These are phyloP conservation scores for Synergus laeviventris DNA, from an alignment of 2,888 invertebrate species.

Conservation along the genomic window DNA sequence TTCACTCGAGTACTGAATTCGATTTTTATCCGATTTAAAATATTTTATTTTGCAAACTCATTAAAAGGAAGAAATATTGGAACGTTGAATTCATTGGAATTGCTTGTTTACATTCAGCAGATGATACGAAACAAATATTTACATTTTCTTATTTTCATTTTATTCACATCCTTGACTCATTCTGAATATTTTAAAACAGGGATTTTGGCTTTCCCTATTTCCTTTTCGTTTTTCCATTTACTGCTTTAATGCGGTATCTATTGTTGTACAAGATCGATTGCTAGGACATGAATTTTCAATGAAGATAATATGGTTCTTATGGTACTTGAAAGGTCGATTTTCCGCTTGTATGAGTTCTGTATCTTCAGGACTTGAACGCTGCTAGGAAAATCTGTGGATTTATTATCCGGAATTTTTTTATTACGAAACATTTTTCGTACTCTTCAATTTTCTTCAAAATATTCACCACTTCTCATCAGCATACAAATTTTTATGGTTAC, in stretches of 20 bases:
- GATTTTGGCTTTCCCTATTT: background rate
- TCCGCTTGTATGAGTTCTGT: background rate
- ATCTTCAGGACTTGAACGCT: background rate
- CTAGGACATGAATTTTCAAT: slow-evolving; percentile 40
- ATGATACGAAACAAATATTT: background rate
- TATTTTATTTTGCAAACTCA: background rate
- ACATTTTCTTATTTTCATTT: background rate
- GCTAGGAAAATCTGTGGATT: background rate
- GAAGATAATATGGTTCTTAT: slow-evolving; percentile 21
- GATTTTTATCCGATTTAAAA: background rate
- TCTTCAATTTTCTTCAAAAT: background rate
- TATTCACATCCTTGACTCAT: background rate
- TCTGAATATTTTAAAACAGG: background rate
- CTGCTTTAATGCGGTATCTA: background rate
- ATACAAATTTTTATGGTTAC: background rate
- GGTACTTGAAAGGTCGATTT: slow-evolving; percentile 21
- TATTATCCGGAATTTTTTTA: too few species aligned
- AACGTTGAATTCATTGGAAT: background rate
- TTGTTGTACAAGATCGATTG: slow-evolving; percentile 35
- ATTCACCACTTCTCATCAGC: background rate
- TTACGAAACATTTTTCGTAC: background rate
- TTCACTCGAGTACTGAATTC: background rate
- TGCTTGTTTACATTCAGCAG: background rate
- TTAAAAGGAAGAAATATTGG: background rate
- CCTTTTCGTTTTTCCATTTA: background rate